Percentiles rank a stretch among this genome's conserved stretches.
Conservation (phyloP, 2,888 invertebrate species). For the Agrilus cyanescens region DNA sequence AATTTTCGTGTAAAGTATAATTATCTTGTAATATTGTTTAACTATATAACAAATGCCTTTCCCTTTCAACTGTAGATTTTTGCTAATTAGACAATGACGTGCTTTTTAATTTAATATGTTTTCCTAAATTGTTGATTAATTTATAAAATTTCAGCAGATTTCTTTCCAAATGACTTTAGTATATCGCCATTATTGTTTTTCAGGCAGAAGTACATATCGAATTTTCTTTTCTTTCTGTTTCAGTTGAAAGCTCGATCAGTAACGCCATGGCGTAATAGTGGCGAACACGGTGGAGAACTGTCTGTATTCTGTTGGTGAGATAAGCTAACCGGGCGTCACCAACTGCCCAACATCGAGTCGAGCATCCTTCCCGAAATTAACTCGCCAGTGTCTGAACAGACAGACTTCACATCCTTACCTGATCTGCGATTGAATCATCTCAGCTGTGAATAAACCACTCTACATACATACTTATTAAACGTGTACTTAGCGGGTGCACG, state of each 20-base stretch:
- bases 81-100: too few relatives aligned
- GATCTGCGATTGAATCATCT: slow-evolving; percentile 15
- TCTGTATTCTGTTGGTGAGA: slow-evolving; percentile 74
- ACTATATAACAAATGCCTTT: too few relatives aligned
- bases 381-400: slow-evolving; percentile 11
- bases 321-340: slow-evolving; percentile 30
- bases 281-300: slow-evolving; percentile 59
- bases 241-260: slow-evolving; percentile 68
- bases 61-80: too few relatives aligned
- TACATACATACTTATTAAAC: too few relatives aligned
- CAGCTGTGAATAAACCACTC: slow-evolving; percentile 11
- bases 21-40: too few relatives aligned
- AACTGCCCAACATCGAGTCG: slow-evolving; percentile 22
- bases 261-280: slow-evolving; percentile 61
- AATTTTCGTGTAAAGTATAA: too few relatives aligned
- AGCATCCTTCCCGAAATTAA: slow-evolving; percentile 12
- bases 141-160: too few relatives aligned
- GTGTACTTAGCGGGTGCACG: too few relatives aligned
- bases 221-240: slow-evolving; percentile 26
- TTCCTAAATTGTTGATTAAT: too few relatives aligned
- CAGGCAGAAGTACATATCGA: background rate
- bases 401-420: slow-evolving; percentile 14
- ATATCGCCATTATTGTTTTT: background rate
- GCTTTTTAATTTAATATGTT: too few relatives aligned
- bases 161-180: too few relatives aligned